Evolutionary conservation across 1,140 invertebrate species (phyloP).

Genomic region (Drosophila leontia): DNA sequence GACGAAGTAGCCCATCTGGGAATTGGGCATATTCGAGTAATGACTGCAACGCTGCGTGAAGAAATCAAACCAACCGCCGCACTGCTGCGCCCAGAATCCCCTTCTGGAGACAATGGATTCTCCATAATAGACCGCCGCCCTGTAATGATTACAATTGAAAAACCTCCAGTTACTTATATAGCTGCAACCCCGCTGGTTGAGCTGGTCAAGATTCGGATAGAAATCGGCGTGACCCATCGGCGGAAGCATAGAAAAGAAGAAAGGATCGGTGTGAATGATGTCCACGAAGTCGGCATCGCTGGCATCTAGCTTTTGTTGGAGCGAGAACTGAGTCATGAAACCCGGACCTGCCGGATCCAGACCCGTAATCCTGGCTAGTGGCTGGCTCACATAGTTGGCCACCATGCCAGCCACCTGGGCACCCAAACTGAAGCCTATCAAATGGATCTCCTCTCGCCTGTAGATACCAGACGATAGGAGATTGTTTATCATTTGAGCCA

Average conservation of each 20-base stretch:
- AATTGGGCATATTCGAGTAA: conserved; percentile 58
- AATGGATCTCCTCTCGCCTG: conserved; percentile 88
- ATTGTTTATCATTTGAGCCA: conserved; percentile 84
- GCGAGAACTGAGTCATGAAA: conserved; percentile 52
- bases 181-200: conserved; percentile 90
- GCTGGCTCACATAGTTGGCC: conserved; percentile 66
- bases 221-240: conserved; percentile 91
- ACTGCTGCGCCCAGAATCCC: conserved; percentile 76
- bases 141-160: conserved; percentile 86
- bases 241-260: conserved; percentile 87
- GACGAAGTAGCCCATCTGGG: conserved; percentile 75
- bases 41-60: conserved; percentile 60
- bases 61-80: conserved; percentile 69
- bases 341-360: conserved; percentile 80
- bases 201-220: conserved; percentile 91
- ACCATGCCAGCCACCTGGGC: conserved; percentile 96
- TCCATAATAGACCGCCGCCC: conserved; percentile 86
- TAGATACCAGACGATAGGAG: conserved; percentile 85
- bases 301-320: conserved; percentile 57
- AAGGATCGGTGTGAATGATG: conserved; percentile 90
- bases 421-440: conserved; percentile 95
- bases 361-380: conserved; percentile 74
- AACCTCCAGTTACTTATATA: conserved; percentile 64
- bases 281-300: conserved; percentile 91
- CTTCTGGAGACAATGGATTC: conserved; percentile 86